These are phyloP conservation scores for Xestobium rufovillosum DNA, from an alignment of 2,888 invertebrate genomes.

Conservation along the genomic window DNA sequence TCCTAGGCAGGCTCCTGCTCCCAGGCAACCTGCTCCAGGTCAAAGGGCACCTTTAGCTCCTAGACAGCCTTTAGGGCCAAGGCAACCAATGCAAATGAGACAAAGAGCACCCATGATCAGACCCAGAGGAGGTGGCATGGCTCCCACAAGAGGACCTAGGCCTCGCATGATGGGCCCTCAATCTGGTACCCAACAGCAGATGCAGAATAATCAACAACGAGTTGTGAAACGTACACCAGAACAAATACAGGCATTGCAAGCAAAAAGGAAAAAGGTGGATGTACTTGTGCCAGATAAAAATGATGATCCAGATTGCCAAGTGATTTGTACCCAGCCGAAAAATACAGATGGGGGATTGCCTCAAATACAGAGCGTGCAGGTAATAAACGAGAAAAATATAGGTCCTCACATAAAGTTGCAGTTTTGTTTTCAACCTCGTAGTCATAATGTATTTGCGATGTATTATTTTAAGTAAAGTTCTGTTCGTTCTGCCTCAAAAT, in stretches of 20 bases:
- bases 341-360: slow-evolving; percentile 58
- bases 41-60: slow-evolving; percentile 30
- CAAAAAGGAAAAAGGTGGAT: slow-evolving; percentile 51
- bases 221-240: slow-evolving; percentile 34
- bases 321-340: slow-evolving; percentile 66
- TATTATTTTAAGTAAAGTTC: too few relatives aligned
- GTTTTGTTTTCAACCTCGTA: too few relatives aligned
- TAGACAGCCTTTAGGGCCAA: slow-evolving; percentile 25
- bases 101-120: slow-evolving; percentile 28
- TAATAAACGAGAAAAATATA: too few relatives aligned
- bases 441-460: too few relatives aligned
- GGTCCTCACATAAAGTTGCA: too few relatives aligned
- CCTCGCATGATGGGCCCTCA: slow-evolving; percentile 26
- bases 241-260: slow-evolving; percentile 33
- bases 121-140: slow-evolving; percentile 28
- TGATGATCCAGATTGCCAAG: slow-evolving; percentile 68
- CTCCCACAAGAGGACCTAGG: too few relatives aligned
- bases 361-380: slow-evolving; percentile 68
- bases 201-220: slow-evolving; percentile 26
- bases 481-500: too few relatives aligned
- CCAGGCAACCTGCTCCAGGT: slow-evolving; percentile 29
- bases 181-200: slow-evolving; percentile 22
- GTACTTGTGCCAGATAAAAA: slow-evolving; percentile 61
- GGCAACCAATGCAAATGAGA: slow-evolving; percentile 23
- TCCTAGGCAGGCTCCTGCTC: slow-evolving; percentile 24